Evolutionary conservation across 2,888 invertebrate genomes (phyloP), one percentile per base, ranked within the genome.

Genomic region (Odontocolon sp.): DNA sequence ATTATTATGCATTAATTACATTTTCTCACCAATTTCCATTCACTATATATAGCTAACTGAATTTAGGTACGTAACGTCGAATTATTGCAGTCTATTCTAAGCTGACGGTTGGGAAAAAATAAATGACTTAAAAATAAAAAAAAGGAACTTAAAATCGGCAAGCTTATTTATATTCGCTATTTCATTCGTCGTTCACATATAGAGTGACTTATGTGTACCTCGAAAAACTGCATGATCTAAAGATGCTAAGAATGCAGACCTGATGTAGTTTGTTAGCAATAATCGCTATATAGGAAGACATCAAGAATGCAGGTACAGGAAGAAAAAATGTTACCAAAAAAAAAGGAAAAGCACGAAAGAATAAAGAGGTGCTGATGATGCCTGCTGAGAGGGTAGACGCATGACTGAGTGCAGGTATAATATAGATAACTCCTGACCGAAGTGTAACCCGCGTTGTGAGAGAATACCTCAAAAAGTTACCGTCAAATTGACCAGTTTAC

Each of bases 351-450:
- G 23, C 31, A 64, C 14, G 38, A 64, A 61, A 59, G 4, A 74
- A 69, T 57, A 47, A 69, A 50, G 57, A 75, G 47, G 59, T 56
- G 42, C 73, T 61, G 59, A 63, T 57, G 63, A 33, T n/a, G 64
- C 40, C 57, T 23, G 57, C 57, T 64, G 56, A 9, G 63, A 57
- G 42, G 67, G 66, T 56, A 56, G 21, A 21, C 33, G 33, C 8
- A 47, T 26, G 26, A 16, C 36, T 23, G 4, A 33, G 45, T 38
- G 28, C 33, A 16, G 47, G 42, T 45, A 42, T n/a, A n/a, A n/a
- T 23, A 36, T 67, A 54, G 45, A 45, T 38, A 45, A 61, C 26
- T 23, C 33, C 21, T 8, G 28, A 9, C 1, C n/a, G 3, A 47
- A 21, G n/a, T 11, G 23, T n/a, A n/a, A n/a, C n/a, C n/a, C n/a